Evolutionary conservation across 2,113 vertebrate species (phyloP).

Genomic region (Athene noctua): DNA sequence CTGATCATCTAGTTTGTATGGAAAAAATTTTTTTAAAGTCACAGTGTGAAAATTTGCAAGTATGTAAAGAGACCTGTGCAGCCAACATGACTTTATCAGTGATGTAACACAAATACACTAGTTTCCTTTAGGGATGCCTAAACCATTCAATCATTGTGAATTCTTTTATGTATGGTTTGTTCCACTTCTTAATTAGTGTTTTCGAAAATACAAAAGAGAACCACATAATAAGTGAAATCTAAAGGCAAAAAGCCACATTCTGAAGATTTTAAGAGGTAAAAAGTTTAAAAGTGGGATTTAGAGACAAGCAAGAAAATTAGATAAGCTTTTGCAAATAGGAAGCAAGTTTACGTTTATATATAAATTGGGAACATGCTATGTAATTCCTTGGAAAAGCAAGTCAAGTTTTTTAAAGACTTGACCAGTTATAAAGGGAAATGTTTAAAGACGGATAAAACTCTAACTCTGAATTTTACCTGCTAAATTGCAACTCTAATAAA

Average conservation of each 20-base stretch:
- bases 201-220: conserved; percentile 69
- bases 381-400: neutral
- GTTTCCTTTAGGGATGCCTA: conserved; percentile 64
- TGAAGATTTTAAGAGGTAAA: neutral
- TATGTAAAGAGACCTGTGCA: neutral
- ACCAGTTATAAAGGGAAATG: neutral
- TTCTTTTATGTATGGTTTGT: conserved; percentile 67
- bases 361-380: accelerated
- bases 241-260: conserved; percentile 37
- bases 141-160: conserved; percentile 46
- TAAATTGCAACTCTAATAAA: neutral
- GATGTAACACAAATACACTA: conserved; percentile 44
- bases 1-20: conserved; percentile 7
- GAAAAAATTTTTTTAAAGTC: neutral
- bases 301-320: neutral
- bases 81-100: conserved; percentile 40
- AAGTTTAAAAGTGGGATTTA: neutral
- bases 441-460: neutral
- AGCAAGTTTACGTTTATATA: neutral
- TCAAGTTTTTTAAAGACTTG: neutral
- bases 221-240: conserved; percentile 23
- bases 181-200: conserved; percentile 73
- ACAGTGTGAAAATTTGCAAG: conserved; percentile 40
- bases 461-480: neutral
- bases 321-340: neutral